phyloP scores from a whole-genome alignment of 1,140 invertebrate genomes.

The Drosophila parabipectinata region DNA sequence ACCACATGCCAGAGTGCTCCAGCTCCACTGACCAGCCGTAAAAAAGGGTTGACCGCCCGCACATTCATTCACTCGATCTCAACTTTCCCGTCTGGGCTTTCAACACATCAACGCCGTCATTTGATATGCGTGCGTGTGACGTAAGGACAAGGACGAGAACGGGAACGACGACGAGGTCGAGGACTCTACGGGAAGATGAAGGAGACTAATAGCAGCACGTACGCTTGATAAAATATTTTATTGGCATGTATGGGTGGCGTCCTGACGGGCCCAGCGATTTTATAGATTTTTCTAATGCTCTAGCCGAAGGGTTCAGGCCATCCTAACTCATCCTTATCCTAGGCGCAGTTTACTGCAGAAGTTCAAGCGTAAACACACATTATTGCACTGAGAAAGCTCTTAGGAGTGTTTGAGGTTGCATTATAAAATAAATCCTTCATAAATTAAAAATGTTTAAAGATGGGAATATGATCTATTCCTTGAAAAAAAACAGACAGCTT shows the following conservation, averaged over 20 bases:
- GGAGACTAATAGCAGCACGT: slow-evolving; percentile 77
- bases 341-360: neutral
- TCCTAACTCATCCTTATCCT: neutral
- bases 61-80: slow-evolving; percentile 38
- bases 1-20: slow-evolving; percentile 17
- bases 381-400: neutral
- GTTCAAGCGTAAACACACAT: neutral
- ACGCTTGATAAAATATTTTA: slow-evolving; percentile 82
- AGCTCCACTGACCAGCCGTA: slow-evolving; percentile 19
- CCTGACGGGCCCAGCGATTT: slow-evolving; percentile 64
- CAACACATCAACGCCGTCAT: slow-evolving; percentile 79
- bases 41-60: slow-evolving; percentile 44
- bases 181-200: neutral
- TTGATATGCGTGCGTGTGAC: slow-evolving; percentile 75
- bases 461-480: too few relatives aligned
- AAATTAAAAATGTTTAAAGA: too few relatives aligned
- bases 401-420: too few relatives aligned
- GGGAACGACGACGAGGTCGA: slow-evolving; percentile 26
- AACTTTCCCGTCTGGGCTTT: slow-evolving; percentile 58
- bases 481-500: too few relatives aligned
- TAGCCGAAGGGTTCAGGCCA: neutral
- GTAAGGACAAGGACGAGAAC: slow-evolving; percentile 15
- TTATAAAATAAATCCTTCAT: too few relatives aligned
- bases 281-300: slow-evolving; percentile 72
- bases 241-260: slow-evolving; percentile 67